These are phyloP conservation scores for Synergus gifuensis DNA, from an alignment of 2,888 invertebrate species.

Conservation along the genomic window DNA sequence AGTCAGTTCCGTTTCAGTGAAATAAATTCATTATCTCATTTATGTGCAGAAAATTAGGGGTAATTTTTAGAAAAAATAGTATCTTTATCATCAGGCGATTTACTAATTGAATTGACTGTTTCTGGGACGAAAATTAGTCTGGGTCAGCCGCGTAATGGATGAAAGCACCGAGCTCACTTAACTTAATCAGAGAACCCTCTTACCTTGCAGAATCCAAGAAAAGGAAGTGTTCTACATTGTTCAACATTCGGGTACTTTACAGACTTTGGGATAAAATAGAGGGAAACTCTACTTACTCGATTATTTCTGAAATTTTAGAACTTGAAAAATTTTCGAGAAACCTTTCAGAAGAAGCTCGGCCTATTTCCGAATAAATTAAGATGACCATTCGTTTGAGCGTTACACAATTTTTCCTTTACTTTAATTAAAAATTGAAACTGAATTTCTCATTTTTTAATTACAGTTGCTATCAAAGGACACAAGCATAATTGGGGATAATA, in stretches of 20 bases:
- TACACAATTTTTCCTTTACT: background rate
- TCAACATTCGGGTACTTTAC: background rate
- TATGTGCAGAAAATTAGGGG: no score
- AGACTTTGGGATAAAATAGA: background rate
- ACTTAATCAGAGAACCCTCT: conserved; percentile 15
- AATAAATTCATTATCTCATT: background rate
- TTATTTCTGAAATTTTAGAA: background rate
- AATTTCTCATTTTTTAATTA: background rate
- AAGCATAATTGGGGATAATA: background rate
- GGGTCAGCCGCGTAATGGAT: conserved; percentile 13
- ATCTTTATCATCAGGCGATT: background rate
- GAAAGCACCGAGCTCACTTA: conserved; percentile 12
- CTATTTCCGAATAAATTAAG: background rate
- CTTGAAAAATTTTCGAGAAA: background rate
- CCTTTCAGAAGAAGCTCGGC: background rate
- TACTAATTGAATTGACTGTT: background rate
- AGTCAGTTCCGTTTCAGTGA: background rate
- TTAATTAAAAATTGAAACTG: background rate
- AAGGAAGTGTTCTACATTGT: conserved; percentile 24
- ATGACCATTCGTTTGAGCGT: background rate
- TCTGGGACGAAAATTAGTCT: conserved; percentile 9
- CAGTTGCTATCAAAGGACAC: background rate
- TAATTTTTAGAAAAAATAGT: background rate
- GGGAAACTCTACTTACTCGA: conserved; percentile 5
- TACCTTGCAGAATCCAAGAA: background rate